Base-by-base conservation (phyloP, 2,113 vertebrate genomes). In the Ranitomeya imitator region DNA sequence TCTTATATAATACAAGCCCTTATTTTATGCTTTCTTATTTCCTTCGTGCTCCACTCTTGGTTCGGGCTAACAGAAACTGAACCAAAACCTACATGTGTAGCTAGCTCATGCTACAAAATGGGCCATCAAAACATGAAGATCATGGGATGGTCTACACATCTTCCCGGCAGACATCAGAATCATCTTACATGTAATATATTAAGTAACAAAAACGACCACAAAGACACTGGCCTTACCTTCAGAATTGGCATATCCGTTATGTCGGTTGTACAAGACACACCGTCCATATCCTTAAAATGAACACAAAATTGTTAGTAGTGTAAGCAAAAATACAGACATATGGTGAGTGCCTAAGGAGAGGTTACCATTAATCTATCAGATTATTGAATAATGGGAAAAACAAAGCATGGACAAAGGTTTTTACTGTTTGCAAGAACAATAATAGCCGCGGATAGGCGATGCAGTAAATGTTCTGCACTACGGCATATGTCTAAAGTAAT, bases 251-350 rank as follows among this genome's bases (percentile, higher is more conserved):
- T 91, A 6, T 93, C 90, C 67, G 96, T 96, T 52, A 96, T 94
- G 80, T 97, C 96, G 1, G 96, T 96, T 90, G 93, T 91, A 88
- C 96, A 97, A 37, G 88, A 92, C 77, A 99, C 94, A 89, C 97
- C 96, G 90, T 97, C 96, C 79, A 99, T 93, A 87, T 95, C 90
- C 93, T 95, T 69, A 0, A 86, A 88, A 89, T 23, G 10, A 76
- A 86, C 2, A 79, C 0, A 61, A 9, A 21, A 61, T 12, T 57
- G 3, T 60, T 31, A 60, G 11, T 60, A 37, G 13, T 11, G 21
- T 54, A 21, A 4, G 3, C 15, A 67, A 45, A 45, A 45, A 45
- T 71, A 26, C 31, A 15, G 3, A 73, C 26, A 73, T 73, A 63
- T 57, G 55, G 55, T 57, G 55, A 7, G 55, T 57, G 55, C 1